These are phyloP conservation scores for Sylvicapra grimmia DNA, from an alignment of 2,113 vertebrate species.

Conservation along the genomic window DNA sequence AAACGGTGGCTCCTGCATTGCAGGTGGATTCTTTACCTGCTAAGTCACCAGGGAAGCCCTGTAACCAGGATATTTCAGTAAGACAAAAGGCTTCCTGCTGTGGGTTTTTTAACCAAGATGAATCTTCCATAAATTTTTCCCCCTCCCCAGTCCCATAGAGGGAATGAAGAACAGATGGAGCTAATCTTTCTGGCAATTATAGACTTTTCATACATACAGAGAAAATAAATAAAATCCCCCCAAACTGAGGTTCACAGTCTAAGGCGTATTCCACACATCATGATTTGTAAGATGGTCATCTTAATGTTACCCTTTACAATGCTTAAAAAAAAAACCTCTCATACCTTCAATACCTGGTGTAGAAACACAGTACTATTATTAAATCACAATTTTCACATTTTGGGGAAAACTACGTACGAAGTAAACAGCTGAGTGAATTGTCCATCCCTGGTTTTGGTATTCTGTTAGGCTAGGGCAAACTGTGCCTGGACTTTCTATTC, in stretches of 20 bases:
- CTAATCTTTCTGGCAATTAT: conserved; percentile 56
- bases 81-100: conserved; percentile 52
- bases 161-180: conserved; percentile 28
- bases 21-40: background rate
- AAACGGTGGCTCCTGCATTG: background rate
- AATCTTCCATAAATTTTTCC: conserved; percentile 59
- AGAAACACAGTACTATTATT: background rate
- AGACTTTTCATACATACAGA: conserved; percentile 51
- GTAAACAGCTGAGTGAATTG: background rate
- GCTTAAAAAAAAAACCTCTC: conserved; percentile 43
- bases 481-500: background rate
- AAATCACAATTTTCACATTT: background rate
- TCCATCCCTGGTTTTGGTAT: background rate
- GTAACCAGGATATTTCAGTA: conserved; percentile 46
- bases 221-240: conserved; percentile 8
- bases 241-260: background rate
- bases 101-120: conserved; percentile 63
- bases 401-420: background rate
- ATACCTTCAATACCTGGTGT: background rate
- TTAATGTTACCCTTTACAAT: conserved; percentile 61
- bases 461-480: background rate
- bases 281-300: conserved; percentile 65
- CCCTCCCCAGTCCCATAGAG: background rate
- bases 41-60: background rate
- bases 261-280: conserved; percentile 55